A percentile compares a stretch with the other conserved stretches of the same genome.
Evolutionary conservation across 2,797 vertebrate species (phyloP).

Genomic region (Rhinoraja longicauda): DNA sequence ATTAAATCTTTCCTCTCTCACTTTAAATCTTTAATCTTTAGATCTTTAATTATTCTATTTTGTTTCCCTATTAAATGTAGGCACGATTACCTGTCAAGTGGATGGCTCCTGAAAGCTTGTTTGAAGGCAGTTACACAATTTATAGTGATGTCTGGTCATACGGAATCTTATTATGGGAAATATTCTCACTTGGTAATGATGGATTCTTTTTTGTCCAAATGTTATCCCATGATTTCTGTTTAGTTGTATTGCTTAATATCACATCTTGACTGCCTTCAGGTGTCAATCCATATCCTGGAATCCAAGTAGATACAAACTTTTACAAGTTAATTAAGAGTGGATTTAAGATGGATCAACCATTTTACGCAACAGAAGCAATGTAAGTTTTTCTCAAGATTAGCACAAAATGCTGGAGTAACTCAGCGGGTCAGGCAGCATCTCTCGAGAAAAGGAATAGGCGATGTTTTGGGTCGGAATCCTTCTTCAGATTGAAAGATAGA

Average conservation of each 20-base stretch:
- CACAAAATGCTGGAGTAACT: no score
- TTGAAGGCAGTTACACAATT: constrained; percentile 84
- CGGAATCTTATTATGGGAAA: constrained; percentile 94
- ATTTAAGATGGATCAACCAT: constrained; percentile 89
- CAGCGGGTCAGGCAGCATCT: no score
- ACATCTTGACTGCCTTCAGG: constrained; percentile 55
- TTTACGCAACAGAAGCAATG: constrained; percentile 78
- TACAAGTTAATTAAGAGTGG: constrained; percentile 84
- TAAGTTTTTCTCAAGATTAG: constrained; percentile 54
- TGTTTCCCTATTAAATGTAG: constrained; percentile 53
- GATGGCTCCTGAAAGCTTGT: constrained; percentile 97
- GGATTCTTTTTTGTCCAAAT: background rate
- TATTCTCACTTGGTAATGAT: constrained; percentile 85
- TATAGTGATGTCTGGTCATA: constrained; percentile 96
- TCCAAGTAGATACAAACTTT: constrained; percentile 80
- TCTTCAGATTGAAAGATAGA: no score
- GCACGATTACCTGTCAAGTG: constrained; percentile 90
- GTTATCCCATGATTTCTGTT: background rate
- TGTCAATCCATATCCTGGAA: constrained; percentile 87
- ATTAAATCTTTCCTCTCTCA: no score
- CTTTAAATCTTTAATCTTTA: background rate
- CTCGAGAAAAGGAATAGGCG: no score
- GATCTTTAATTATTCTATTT: background rate
- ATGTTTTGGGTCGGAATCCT: no score
- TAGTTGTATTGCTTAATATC: background rate